Conservation (phyloP, 2,888 invertebrate species). For the Doris montereyensis region DNA sequence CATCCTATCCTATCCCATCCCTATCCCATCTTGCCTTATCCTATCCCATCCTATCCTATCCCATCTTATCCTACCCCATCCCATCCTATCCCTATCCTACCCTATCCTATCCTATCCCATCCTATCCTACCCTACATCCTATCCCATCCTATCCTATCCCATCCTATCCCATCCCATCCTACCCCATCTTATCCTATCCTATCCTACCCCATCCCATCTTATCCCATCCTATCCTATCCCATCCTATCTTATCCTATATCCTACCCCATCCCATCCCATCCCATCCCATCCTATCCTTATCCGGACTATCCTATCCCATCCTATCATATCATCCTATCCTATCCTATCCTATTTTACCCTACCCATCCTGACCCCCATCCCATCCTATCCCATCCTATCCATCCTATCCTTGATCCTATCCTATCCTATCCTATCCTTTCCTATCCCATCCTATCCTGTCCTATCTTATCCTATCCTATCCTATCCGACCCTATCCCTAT, state of each 20-base stretch:
- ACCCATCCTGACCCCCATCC: slow-evolving; percentile 16
- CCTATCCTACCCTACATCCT: neutral
- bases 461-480: neutral
- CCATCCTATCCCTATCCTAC: neutral
- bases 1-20: neutral
- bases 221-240: neutral
- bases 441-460: neutral
- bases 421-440: slow-evolving; percentile 1
- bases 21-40: neutral
- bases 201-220: neutral
- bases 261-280: neutral
- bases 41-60: neutral
- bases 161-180: neutral
- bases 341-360: neutral
- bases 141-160: neutral
- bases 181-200: neutral
- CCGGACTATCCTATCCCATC: slow-evolving; percentile 13
- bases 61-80: neutral
- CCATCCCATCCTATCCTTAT: slow-evolving; percentile 3
- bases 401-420: neutral
- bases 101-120: neutral
- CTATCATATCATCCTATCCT: slow-evolving; percentile 18
- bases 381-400: neutral
- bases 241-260: neutral
- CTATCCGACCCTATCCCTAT: neutral